Evolutionary conservation across 2,113 vertebrate genomes (phyloP).

Genomic region (Pseudorectes ferrugineus): DNA sequence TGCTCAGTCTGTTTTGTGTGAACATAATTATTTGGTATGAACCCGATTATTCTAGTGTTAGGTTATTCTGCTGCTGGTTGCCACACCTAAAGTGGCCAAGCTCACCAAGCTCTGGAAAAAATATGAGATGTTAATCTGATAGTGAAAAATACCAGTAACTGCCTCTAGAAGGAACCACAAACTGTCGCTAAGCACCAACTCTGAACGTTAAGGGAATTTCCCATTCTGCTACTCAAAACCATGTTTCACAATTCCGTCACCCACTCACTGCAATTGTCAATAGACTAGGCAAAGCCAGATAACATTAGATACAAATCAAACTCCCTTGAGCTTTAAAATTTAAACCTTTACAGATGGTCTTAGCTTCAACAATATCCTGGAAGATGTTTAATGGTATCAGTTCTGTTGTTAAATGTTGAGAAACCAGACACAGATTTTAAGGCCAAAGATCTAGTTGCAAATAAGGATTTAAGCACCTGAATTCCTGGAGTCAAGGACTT

Average conservation of each 20-base stretch:
- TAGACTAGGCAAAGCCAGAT: background rate
- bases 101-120: background rate
- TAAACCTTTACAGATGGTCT: background rate
- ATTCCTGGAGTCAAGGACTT: background rate
- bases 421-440: background rate
- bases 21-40: background rate
- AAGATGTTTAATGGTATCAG: background rate
- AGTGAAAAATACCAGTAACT: background rate
- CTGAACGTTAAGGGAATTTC: background rate
- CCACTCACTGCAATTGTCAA: background rate
- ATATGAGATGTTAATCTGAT: background rate
- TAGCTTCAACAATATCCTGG: background rate
- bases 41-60: background rate
- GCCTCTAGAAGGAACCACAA: background rate
- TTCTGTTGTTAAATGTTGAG: background rate
- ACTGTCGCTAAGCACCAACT: accelerated
- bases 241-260: background rate
- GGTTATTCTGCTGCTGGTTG: background rate
- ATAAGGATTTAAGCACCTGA: background rate
- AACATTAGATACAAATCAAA: background rate
- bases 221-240: background rate
- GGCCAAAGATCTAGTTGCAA: background rate
- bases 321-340: background rate
- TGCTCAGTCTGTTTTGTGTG: background rate
- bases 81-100: background rate